Evolutionary conservation across 2,113 vertebrate species (phyloP).

Genomic region (Syngnathus floridae): DNA sequence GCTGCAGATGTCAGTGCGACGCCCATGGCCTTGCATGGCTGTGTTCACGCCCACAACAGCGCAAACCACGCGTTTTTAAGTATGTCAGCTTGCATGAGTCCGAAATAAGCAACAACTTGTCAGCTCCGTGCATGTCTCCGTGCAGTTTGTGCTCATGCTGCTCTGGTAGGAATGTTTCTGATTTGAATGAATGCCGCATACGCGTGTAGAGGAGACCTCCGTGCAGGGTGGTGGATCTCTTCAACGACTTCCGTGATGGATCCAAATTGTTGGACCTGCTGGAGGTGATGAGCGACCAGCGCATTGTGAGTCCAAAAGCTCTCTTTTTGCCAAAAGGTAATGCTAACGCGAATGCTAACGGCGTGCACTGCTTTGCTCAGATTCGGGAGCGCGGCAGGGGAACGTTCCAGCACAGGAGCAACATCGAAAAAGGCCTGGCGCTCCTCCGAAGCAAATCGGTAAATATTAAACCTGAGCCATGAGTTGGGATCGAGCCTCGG

Average conservation of each 20-base stretch:
- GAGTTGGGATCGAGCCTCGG: no score
- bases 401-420: conserved; percentile 85
- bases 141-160: no score
- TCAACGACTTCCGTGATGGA: conserved; percentile 82
- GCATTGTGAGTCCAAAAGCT: conserved; percentile 73
- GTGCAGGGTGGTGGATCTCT: conserved; percentile 79
- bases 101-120: no score
- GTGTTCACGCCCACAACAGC: no score
- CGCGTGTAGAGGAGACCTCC: conserved; percentile 74
- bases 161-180: no score
- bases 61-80: no score
- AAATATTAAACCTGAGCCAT: conserved; percentile 10
- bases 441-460: conserved; percentile 87
- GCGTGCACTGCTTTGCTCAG: conserved; percentile 63
- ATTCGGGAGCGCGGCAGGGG: conserved; percentile 83
- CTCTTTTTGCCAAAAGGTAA: background rate
- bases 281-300: conserved; percentile 89
- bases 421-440: conserved; percentile 84
- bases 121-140: no score
- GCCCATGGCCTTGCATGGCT: no score
- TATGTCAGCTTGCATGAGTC: no score
- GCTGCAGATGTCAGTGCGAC: no score
- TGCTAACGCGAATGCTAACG: background rate
- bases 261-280: conserved; percentile 86
- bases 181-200: background rate